phyloP scores from a whole-genome alignment of 2,888 invertebrate genomes.

The Drosophila gaucha region DNA sequence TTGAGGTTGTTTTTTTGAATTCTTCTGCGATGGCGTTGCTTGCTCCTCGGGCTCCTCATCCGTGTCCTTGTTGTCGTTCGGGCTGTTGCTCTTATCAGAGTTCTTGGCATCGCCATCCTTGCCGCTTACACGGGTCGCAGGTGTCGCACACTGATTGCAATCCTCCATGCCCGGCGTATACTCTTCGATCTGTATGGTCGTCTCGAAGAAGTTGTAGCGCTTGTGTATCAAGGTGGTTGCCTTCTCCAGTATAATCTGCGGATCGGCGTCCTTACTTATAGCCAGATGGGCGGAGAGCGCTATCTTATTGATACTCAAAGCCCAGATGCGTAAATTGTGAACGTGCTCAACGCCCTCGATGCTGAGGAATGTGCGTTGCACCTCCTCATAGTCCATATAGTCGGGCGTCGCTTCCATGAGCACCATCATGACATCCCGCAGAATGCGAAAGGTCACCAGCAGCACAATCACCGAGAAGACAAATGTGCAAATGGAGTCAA shows the following conservation, averaged over 20 bases:
- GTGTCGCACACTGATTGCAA: constrained; percentile 48
- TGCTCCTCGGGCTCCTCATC: background rate
- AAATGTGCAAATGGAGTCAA: constrained; percentile 69
- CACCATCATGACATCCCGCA: constrained; percentile 66
- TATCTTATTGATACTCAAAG: constrained; percentile 61
- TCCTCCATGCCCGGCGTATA: constrained; percentile 51
- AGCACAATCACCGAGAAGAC: constrained; percentile 66
- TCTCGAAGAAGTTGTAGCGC: constrained; percentile 62
- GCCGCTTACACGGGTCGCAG: background rate
- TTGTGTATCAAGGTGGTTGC: constrained; percentile 58
- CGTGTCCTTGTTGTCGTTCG: background rate
- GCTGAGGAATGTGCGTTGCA: constrained; percentile 53
- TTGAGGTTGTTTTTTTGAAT: background rate
- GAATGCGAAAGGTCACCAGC: constrained; percentile 50
- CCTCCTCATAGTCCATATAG: constrained; percentile 65
- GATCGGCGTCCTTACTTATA: constrained; percentile 56
- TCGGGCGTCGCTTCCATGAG: constrained; percentile 69
- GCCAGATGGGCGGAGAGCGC: constrained; percentile 70
- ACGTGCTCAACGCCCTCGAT: constrained; percentile 68
- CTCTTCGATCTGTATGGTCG: constrained; percentile 71
- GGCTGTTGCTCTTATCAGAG: background rate
- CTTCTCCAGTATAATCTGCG: constrained; percentile 57
- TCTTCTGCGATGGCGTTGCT: background rate
- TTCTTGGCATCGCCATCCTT: background rate
- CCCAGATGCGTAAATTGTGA: constrained; percentile 71